Conservation (phyloP, 2,797 vertebrate genomes). For the Tokudaia muenninki region DNA sequence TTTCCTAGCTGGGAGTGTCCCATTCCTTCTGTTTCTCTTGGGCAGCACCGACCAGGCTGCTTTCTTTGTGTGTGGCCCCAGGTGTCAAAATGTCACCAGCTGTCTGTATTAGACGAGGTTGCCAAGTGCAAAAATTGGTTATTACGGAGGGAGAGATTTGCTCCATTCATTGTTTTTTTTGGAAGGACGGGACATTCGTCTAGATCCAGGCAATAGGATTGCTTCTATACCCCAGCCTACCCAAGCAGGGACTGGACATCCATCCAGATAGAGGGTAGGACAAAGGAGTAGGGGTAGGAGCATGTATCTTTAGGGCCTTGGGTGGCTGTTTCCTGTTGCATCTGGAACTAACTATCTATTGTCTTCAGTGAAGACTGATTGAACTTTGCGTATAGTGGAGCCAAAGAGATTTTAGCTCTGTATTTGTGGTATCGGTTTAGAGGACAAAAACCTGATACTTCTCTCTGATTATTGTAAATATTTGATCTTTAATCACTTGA, state of each 20-base stretch:
- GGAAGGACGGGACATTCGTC: slow-evolving; percentile 82
- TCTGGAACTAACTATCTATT: slow-evolving; percentile 83
- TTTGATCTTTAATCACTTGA: slow-evolving; percentile 86
- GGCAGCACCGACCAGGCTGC: slow-evolving; percentile 81
- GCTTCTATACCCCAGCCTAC: slow-evolving; percentile 72
- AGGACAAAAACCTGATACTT: slow-evolving; percentile 74
- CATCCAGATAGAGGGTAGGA: slow-evolving; percentile 87
- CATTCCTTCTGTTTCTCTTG: slow-evolving; percentile 87
- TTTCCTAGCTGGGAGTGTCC: slow-evolving; percentile 76
- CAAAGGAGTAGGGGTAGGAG: slow-evolving; percentile 84
- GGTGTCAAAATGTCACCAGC: slow-evolving; percentile 86
- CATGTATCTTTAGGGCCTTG: slow-evolving; percentile 82
- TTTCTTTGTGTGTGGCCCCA: slow-evolving; percentile 86
- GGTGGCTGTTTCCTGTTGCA: slow-evolving; percentile 80
- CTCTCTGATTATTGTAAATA: slow-evolving; percentile 90
- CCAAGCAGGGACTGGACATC: slow-evolving; percentile 85
- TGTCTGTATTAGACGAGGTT: slow-evolving; percentile 88
- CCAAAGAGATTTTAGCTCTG: slow-evolving; percentile 91
- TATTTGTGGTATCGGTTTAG: slow-evolving; percentile 87
- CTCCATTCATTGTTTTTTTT: slow-evolving; percentile 83
- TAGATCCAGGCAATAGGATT: slow-evolving; percentile 80
- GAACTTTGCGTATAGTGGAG: slow-evolving; percentile 88
- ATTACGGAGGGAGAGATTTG: slow-evolving; percentile 86
- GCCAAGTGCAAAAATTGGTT: slow-evolving; percentile 86
- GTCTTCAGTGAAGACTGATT: slow-evolving; percentile 99